Evolutionary conservation across 2,888 invertebrate genomes (phyloP), one percentile per base, ranked within the genome.

Genomic region (Entomobrya proxima): DNA sequence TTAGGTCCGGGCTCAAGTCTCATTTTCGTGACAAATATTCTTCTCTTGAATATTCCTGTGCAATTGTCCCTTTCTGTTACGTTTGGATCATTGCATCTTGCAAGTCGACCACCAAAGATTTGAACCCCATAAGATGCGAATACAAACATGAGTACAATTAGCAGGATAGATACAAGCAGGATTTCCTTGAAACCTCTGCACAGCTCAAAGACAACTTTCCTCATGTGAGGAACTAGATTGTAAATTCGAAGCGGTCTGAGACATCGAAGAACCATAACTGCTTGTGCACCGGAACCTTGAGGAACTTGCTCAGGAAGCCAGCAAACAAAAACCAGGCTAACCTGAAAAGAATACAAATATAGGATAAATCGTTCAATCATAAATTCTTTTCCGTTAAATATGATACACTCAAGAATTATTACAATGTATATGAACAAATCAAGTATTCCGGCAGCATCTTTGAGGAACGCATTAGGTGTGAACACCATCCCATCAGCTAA

Each of bases 41-140:
- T 94, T 58, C 98, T 93, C 95, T 97, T 96, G 92, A 99, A 99
- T 18, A 98, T 96, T 0, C 99, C 99, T 4, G 97, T 96, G 92
- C 98, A 98, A 90, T 98, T 95, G 91, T 96, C 96, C 88, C 98
- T 94, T 35, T 93, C 93, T 0, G 93, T 92, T 88, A 99, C 96
- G 0, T 95, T 96, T 0, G 97, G 98, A 92, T 99, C 99, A 92
- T 99, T 99, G 92, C 99, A 98, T 32, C 98, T 94, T 0, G 98
- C 98, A 91, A 99, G 93, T 91, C 97, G 95, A 85, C 99, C 99
- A 1, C 99, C 99, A 91, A 98, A 98, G 76, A 99, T 93, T 92
- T 99, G 99, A 0, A 99, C 98, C 0, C 99, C 99, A 91, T 98
- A 99, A 91, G 98, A 98, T 69, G 99, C 99, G 92, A 99, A 99